These are phyloP conservation scores for Neodiprion fabricii DNA, from an alignment of 1,140 invertebrate species.

Conservation along the genomic window DNA sequence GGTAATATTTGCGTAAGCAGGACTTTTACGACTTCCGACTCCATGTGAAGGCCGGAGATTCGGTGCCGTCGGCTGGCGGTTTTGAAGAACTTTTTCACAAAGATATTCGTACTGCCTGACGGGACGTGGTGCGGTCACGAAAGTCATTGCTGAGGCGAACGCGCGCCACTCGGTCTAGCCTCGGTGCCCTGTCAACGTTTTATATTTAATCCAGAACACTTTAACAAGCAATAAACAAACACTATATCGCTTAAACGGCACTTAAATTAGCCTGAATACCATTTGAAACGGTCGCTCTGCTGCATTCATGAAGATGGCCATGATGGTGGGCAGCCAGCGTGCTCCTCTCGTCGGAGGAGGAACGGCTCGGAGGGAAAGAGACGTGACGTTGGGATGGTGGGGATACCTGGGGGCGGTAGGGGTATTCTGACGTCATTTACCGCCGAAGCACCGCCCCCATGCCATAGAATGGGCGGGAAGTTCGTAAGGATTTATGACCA, in stretches of 20 bases:
- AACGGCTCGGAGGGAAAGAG: constrained; percentile 13
- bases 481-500: constrained; percentile 55
- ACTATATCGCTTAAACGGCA: constrained; percentile 56
- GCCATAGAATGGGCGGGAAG: constrained; percentile 58
- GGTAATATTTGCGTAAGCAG: too few relatives aligned
- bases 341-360: background rate
- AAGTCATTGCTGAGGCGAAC: background rate
- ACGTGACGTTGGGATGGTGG: constrained; percentile 14
- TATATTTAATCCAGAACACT: constrained; percentile 61
- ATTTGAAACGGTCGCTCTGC: constrained; percentile 55
- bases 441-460: constrained; percentile 54
- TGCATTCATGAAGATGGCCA: constrained; percentile 60
- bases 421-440: constrained; percentile 35
- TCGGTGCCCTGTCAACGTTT: constrained; percentile 58
- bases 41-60: too few relatives aligned
- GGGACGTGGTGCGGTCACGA: background rate
- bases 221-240: constrained; percentile 63
- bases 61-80: too few relatives aligned
- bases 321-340: constrained; percentile 45
- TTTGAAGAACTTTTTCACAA: background rate
- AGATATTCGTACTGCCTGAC: background rate
- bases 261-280: constrained; percentile 62
- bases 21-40: too few relatives aligned
- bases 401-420: constrained; percentile 35
- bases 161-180: constrained; percentile 60